phyloP scores from a whole-genome alignment of 2,113 vertebrate species.

The Hemiscyllium ocellatum region DNA sequence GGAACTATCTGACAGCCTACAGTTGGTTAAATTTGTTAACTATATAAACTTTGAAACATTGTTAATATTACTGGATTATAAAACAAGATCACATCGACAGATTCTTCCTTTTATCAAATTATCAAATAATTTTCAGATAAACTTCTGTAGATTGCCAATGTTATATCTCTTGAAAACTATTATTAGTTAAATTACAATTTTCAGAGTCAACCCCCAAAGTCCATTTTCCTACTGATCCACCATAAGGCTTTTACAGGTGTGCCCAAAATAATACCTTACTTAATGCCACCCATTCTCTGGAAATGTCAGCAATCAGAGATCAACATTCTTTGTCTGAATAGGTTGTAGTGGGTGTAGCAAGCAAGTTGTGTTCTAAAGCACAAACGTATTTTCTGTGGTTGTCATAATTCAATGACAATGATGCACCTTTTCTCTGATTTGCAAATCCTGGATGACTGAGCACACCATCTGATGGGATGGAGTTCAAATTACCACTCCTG shows the following conservation, averaged over 20 bases:
- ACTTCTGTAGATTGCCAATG: neutral
- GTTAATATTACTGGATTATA: neutral
- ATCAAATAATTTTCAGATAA: no score
- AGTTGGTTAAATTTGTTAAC: neutral
- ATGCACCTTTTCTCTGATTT: neutral
- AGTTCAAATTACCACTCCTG: neutral
- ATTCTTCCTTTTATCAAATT: neutral
- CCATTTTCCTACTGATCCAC: neutral
- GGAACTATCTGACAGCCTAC: neutral
- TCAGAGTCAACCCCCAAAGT: neutral
- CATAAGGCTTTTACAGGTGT: neutral
- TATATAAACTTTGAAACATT: neutral
- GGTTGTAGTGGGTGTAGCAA: neutral
- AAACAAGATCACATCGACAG: neutral
- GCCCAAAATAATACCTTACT: neutral
- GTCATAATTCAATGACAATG: neutral
- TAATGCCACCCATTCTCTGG: neutral
- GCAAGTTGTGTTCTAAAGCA: neutral
- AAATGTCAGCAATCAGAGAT: neutral
- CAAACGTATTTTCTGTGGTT: neutral
- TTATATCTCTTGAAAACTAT: neutral
- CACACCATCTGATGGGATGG: neutral
- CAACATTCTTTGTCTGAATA: neutral
- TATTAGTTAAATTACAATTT: neutral
- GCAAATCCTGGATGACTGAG: neutral